These are phyloP conservation scores for Onthophagus taurus DNA, from an alignment of 1,140 invertebrate species.

Conservation along the genomic window DNA sequence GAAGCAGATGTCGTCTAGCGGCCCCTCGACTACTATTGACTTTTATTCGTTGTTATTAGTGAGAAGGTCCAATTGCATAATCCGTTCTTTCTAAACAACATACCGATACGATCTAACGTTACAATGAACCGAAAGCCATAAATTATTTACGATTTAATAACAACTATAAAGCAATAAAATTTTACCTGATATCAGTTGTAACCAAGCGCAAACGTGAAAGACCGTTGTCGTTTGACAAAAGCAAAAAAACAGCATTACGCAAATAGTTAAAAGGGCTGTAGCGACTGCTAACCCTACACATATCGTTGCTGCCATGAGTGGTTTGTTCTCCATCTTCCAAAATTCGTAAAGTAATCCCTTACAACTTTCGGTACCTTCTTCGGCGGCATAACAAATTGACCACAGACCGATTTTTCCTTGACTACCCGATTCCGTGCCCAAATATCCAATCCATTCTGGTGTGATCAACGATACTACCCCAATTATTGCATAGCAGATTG, in stretches of 20 bases:
- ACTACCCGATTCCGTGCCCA: slow-evolving; percentile 64
- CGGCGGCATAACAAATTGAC: slow-evolving; percentile 67
- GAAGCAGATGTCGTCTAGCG: no score
- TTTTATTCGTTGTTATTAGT: no score
- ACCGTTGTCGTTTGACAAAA: slow-evolving; percentile 90
- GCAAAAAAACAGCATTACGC: slow-evolving; percentile 85
- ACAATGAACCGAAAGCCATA: no score
- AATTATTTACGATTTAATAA: no score
- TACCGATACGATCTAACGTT: no score
- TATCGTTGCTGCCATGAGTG: slow-evolving; percentile 73
- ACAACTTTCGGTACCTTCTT: slow-evolving; percentile 62
- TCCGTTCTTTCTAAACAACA: no score
- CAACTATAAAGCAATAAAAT: no score
- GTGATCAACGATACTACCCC: slow-evolving; percentile 90
- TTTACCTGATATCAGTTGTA: slow-evolving; percentile 86
- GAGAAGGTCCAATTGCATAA: no score
- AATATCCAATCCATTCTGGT: slow-evolving; percentile 89
- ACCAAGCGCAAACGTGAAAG: slow-evolving; percentile 86
- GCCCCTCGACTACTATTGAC: no score
- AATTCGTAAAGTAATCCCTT: slow-evolving; percentile 75
- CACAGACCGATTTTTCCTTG: slow-evolving; percentile 89
- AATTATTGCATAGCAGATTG: slow-evolving; percentile 94
- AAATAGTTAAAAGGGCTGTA: slow-evolving; percentile 75
- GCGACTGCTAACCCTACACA: slow-evolving; percentile 80
- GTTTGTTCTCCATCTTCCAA: slow-evolving; percentile 66